A percentile compares a stretch with the other conserved stretches of the same genome.
phyloP scores from a whole-genome alignment of 2,113 vertebrate genomes.

The Ornithorhynchus anatinus region DNA sequence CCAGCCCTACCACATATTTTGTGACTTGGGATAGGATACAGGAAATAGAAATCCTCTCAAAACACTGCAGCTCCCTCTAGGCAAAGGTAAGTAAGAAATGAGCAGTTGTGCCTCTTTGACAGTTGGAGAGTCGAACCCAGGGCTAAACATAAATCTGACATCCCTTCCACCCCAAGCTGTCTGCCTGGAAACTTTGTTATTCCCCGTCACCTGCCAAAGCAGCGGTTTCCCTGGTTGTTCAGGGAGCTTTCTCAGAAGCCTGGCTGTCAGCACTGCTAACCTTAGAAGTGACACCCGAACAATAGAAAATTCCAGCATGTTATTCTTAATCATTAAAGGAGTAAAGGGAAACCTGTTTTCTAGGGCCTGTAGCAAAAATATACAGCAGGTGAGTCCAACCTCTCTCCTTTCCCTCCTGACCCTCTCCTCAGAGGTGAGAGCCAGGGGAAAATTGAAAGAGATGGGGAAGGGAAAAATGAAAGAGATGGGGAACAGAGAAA shows the following conservation, averaged over 20 bases:
- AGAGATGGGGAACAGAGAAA: no score
- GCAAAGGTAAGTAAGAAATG: conserved; percentile 35
- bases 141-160: conserved; percentile 5
- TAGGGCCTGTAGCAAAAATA: background rate
- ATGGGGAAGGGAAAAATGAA: background rate
- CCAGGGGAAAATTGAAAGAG: background rate
- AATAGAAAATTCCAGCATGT: conserved; percentile 10
- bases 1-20: background rate
- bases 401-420: background rate
- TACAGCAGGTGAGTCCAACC: background rate
- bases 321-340: conserved; percentile 23
- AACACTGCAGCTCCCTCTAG: background rate
- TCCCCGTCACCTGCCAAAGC: conserved; percentile 14
- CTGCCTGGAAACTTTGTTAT: background rate
- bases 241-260: background rate
- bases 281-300: conserved; percentile 24
- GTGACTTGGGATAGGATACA: conserved; percentile 25
- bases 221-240: background rate
- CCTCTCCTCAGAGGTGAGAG: background rate
- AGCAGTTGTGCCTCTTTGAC: conserved; percentile 12
- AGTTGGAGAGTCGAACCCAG: conserved; percentile 15
- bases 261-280: conserved; percentile 14
- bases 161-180: background rate
- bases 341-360: background rate
- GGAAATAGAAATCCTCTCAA: conserved; percentile 32